Conservation (phyloP, 2,888 invertebrate genomes). For the Perdita meconis region DNA sequence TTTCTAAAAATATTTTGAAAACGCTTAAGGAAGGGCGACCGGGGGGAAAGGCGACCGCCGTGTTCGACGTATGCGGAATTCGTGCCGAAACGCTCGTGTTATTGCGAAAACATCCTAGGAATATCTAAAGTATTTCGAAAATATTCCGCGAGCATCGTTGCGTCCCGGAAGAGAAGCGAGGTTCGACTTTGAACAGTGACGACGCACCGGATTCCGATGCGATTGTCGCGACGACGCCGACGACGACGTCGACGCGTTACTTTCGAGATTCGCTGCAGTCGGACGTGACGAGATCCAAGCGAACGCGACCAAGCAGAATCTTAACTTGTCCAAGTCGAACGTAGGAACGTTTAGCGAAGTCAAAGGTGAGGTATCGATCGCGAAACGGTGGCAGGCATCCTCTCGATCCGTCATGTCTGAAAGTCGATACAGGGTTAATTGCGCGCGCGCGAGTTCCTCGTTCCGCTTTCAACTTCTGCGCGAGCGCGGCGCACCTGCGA, state of each 20-base stretch:
- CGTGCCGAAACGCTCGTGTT: neutral
- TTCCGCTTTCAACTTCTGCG: slow-evolving; percentile 13
- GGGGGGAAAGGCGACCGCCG: neutral
- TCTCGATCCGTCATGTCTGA: slow-evolving; percentile 19
- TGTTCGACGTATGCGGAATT: neutral
- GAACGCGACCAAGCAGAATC: neutral
- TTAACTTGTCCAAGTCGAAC: neutral
- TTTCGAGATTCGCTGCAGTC: neutral
- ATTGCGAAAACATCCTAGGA: neutral
- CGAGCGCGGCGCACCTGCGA: neutral
- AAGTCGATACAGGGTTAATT: slow-evolving; percentile 1
- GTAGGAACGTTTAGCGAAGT: slow-evolving; percentile 1
- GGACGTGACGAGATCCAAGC: neutral
- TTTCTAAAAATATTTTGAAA: neutral
- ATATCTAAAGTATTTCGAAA: slow-evolving; percentile 12
- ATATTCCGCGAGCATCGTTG: slow-evolving; percentile 2
- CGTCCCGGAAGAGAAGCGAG: slow-evolving; percentile 6
- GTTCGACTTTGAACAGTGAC: neutral
- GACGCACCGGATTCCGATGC: neutral
- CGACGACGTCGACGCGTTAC: slow-evolving; percentile 2
- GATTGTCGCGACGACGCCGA: neutral
- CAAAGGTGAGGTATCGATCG: slow-evolving; percentile 6
- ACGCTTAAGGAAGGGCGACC: neutral
- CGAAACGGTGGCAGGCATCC: neutral
- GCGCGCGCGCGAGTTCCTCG: slow-evolving; percentile 2